phyloP scores from a whole-genome alignment of 2,113 vertebrate genomes.

The Piprites chloris region DNA sequence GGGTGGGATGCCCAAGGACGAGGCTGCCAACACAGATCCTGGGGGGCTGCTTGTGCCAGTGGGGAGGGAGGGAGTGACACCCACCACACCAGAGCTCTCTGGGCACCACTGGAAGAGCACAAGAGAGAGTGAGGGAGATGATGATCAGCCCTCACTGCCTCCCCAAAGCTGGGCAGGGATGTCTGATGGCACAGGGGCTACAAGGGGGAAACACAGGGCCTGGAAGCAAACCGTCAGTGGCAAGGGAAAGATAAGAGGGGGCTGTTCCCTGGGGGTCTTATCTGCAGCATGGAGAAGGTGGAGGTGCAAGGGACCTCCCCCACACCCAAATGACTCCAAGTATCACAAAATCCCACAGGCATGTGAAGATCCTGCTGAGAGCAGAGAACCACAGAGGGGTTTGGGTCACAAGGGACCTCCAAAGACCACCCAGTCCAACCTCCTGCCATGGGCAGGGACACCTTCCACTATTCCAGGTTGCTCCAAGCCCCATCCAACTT shows the following conservation, averaged over 20 bases:
- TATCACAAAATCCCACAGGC: not conserved
- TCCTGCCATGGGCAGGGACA: not conserved
- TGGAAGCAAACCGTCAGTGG: rapidly evolving
- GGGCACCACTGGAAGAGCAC: not conserved
- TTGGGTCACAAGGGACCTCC: not conserved
- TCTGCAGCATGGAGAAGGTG: not conserved
- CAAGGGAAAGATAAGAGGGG: not conserved
- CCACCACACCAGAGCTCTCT: not conserved
- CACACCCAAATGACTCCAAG: not conserved
- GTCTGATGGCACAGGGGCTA: not conserved
- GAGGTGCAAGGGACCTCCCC: not conserved
- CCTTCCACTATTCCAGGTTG: not conserved
- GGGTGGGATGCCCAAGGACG: rapidly evolving
- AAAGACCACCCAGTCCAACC: rapidly evolving
- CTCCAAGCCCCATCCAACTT: not conserved
- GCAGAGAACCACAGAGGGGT: not conserved
- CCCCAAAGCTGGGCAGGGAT: not conserved
- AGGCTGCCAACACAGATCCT: not conserved
- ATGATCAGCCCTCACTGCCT: not conserved
- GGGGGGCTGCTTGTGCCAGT: not conserved
- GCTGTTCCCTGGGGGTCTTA: rapidly evolving
- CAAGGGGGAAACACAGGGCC: not conserved
- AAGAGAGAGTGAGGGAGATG: not conserved
- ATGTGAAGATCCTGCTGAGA: not conserved
- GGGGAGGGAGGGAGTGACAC: not conserved